Conservation (phyloP, 2,888 invertebrate species). For the Venusia cambrica region DNA sequence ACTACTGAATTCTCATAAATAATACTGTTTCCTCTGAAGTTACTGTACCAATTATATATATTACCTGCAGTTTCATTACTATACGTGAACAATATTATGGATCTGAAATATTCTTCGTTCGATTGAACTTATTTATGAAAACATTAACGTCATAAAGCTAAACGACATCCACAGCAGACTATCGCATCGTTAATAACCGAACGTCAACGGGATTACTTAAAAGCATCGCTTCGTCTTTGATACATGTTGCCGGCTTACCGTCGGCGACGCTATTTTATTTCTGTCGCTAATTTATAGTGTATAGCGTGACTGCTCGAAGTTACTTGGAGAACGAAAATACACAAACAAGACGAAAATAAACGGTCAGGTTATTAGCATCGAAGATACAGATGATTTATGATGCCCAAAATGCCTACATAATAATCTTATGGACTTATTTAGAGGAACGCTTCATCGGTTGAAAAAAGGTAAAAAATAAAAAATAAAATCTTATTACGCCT, state of each 20-base stretch:
- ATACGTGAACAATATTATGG: too few relatives aligned
- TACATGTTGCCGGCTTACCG: constrained; percentile 48
- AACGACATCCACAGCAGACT: constrained; percentile 16
- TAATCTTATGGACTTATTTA: too few relatives aligned
- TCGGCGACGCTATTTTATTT: constrained; percentile 58
- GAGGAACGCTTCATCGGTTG: too few relatives aligned
- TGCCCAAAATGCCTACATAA: constrained; percentile 10
- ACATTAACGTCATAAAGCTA: constrained; percentile 20
- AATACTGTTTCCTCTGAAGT: too few relatives aligned
- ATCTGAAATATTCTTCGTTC: background rate
- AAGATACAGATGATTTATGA: constrained; percentile 28
- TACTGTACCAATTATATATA: too few relatives aligned
- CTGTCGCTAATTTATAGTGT: constrained; percentile 63
- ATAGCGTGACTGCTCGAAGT: constrained; percentile 44
- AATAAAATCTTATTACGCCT: too few relatives aligned
- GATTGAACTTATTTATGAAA: constrained; percentile 12
- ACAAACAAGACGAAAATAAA: constrained; percentile 39
- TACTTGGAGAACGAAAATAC: constrained; percentile 34
- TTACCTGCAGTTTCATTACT: too few relatives aligned
- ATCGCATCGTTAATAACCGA: constrained; percentile 22
- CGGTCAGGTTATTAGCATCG: constrained; percentile 34
- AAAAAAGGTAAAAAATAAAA: too few relatives aligned
- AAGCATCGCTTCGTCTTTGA: constrained; percentile 27
- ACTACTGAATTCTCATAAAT: too few relatives aligned
- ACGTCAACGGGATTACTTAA: constrained; percentile 24